Evolutionary conservation across 2,113 vertebrate species (phyloP).

Genomic region (Chauna torquata): DNA sequence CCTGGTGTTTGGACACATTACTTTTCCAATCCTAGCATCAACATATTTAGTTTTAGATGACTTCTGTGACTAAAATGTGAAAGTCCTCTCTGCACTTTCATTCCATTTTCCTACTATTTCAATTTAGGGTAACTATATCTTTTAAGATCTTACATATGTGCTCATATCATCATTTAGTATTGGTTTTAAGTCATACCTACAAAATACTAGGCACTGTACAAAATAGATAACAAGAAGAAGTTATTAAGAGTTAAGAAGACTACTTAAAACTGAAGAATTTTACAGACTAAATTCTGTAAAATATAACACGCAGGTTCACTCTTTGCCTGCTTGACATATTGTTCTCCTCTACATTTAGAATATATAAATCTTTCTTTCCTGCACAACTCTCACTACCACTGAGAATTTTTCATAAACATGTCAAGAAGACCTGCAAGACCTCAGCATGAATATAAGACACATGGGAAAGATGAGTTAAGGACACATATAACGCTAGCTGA

Average conservation of each 20-base stretch:
- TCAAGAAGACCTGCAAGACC: neutral
- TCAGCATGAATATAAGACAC: neutral
- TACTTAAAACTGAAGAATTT: neutral
- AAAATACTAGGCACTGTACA: neutral
- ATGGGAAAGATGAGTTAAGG: neutral
- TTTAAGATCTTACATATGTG: neutral
- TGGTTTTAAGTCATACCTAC: neutral
- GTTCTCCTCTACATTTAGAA: neutral
- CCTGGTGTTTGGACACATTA: neutral
- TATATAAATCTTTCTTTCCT: neutral
- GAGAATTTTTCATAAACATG: neutral
- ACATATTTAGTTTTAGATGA: neutral
- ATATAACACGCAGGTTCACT: neutral
- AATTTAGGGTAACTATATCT: neutral
- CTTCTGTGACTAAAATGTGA: neutral
- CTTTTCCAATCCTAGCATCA: neutral
- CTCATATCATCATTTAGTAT: neutral
- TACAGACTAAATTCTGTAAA: neutral
- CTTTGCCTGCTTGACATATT: neutral
- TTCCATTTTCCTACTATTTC: neutral
- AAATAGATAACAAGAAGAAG: neutral
- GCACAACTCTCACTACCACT: neutral
- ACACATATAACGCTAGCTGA: neutral
- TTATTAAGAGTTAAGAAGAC: neutral
- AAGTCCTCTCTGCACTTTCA: neutral